phyloP scores from a whole-genome alignment of 2,797 vertebrate genomes.

The Esox masquinongy region DNA sequence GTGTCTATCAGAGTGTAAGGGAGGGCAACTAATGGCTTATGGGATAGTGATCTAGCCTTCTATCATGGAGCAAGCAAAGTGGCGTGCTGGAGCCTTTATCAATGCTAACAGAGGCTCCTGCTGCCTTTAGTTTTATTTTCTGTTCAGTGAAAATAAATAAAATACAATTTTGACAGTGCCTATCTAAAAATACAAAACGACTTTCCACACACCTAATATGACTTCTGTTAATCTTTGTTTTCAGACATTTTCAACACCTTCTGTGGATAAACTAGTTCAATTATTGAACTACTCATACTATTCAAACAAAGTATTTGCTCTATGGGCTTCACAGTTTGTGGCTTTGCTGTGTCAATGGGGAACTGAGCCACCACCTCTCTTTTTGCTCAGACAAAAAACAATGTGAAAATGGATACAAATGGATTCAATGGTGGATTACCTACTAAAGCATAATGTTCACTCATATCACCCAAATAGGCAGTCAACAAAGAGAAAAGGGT shows the following conservation, averaged over 20 bases:
- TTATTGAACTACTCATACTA: not conserved
- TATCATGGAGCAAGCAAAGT: not conserved
- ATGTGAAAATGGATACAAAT: not conserved
- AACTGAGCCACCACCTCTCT: not conserved
- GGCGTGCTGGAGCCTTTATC: not conserved
- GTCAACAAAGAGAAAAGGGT: not conserved
- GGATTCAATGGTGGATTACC: not conserved
- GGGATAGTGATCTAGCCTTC: not conserved
- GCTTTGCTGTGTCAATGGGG: not conserved
- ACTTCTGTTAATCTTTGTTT: not conserved
- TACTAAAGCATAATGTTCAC: not conserved
- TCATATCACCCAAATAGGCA: slow-evolving; percentile 16
- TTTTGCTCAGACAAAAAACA: not conserved
- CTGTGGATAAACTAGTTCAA: not conserved
- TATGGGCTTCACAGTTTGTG: not conserved
- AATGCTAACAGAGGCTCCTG: not conserved
- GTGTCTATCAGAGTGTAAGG: not conserved
- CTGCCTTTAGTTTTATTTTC: too few species aligned
- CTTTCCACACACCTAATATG: not conserved
- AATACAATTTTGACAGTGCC: too few species aligned
- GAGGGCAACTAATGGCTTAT: not conserved
- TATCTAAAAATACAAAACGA: not conserved
- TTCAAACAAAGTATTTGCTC: not conserved
- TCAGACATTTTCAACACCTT: slow-evolving; percentile 13
- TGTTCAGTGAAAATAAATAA: too few species aligned